These are phyloP conservation scores for Tetramorium parvispinum DNA, from an alignment of 1,140 invertebrate genomes.

Conservation along the genomic window DNA sequence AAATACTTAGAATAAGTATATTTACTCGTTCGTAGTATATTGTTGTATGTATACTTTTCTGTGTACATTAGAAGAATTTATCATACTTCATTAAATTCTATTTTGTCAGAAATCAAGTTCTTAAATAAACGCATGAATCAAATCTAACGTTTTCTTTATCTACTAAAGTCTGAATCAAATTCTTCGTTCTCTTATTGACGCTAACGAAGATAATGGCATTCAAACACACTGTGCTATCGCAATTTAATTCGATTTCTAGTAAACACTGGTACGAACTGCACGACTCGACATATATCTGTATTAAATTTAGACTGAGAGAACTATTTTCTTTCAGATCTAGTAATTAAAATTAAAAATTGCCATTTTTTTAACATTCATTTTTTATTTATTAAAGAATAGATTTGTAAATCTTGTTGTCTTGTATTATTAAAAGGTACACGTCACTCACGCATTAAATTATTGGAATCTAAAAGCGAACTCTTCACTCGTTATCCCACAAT, in stretches of 20 bases:
- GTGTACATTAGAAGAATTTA: not conserved
- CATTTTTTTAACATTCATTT: not conserved
- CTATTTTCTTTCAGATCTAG: not conserved
- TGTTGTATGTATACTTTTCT: no score
- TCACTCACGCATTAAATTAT: not conserved
- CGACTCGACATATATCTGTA: not conserved
- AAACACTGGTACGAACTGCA: not conserved
- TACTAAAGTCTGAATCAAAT: constrained; percentile 11
- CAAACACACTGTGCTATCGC: not conserved
- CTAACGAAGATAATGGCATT: constrained; percentile 14
- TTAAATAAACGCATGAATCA: not conserved
- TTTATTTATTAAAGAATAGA: not conserved
- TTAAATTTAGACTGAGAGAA: not conserved
- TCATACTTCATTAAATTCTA: not conserved
- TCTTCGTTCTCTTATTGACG: constrained; percentile 18
- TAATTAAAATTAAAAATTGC: not conserved
- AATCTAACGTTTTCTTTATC: constrained; percentile 16
- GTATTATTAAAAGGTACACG: not conserved
- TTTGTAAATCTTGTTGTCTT: not conserved
- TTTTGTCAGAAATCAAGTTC: not conserved
- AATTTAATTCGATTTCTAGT: constrained; percentile 43
- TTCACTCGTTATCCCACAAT: not conserved
- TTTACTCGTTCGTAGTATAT: no score
- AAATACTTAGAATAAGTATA: no score
- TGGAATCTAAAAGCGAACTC: not conserved